These are phyloP conservation scores for Epicampocera succincta DNA, from an alignment of 2,888 invertebrate species.

Conservation along the genomic window DNA sequence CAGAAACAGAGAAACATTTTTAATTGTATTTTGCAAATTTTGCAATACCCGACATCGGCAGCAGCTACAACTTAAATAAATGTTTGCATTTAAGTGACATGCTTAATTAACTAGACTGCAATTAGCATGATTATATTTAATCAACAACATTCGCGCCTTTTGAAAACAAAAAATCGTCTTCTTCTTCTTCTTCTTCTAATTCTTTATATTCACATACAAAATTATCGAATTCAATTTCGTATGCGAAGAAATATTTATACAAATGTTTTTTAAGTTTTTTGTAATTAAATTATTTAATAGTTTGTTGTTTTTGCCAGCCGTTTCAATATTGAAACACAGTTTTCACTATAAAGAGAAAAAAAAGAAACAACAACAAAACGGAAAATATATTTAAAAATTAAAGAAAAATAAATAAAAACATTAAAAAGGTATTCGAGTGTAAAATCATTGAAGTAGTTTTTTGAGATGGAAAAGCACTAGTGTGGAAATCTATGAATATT, in stretches of 20 bases:
- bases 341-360: slow-evolving; percentile 1
- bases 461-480: slow-evolving; percentile 61
- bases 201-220: neutral
- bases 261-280: slow-evolving; percentile 19
- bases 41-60: slow-evolving; percentile 22
- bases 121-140: slow-evolving; percentile 60
- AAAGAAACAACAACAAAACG: neutral
- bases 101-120: slow-evolving; percentile 67
- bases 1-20: neutral
- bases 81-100: slow-evolving; percentile 61
- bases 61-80: slow-evolving; percentile 47
- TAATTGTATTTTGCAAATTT: slow-evolving; percentile 52
- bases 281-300: slow-evolving; percentile 52
- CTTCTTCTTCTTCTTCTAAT: neutral
- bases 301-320: slow-evolving; percentile 8
- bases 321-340: slow-evolving; percentile 7
- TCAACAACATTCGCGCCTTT: slow-evolving; percentile 49
- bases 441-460: slow-evolving; percentile 46
- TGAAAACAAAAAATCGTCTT: too few relatives aligned
- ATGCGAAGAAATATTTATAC: slow-evolving; percentile 15
- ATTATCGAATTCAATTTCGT: slow-evolving; percentile 29
- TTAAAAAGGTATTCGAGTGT: slow-evolving; percentile 56
- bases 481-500: slow-evolving; percentile 63
- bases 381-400: neutral
- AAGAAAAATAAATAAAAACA: neutral